A percentile compares a stretch with the other conserved stretches of the same genome.
These are phyloP conservation scores for Drosophila lacicola DNA, from an alignment of 2,888 invertebrate genomes.

Conservation along the genomic window DNA sequence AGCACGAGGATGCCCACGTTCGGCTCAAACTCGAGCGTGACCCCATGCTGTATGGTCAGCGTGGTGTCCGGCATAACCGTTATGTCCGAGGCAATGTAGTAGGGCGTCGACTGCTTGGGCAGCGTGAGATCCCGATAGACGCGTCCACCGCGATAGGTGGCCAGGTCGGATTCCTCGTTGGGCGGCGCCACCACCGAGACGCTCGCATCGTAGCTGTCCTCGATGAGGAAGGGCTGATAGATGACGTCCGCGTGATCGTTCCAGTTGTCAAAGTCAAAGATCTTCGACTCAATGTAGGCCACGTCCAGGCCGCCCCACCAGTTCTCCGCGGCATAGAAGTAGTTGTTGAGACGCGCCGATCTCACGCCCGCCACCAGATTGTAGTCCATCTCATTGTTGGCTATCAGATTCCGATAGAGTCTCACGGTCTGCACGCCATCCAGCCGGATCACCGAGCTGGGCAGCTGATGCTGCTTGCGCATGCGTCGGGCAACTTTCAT, in stretches of 20 bases:
- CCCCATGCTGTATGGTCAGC: slow-evolving; percentile 94
- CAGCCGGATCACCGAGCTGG: slow-evolving; percentile 95
- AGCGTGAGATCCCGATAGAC: slow-evolving; percentile 89
- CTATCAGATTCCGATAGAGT: slow-evolving; percentile 95
- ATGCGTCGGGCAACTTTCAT: slow-evolving; percentile 57
- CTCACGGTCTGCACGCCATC: slow-evolving; percentile 97
- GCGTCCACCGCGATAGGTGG: slow-evolving; percentile 90
- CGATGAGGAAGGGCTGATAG: slow-evolving; percentile 94
- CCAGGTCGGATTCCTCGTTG: slow-evolving; percentile 87
- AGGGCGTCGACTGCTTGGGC: slow-evolving; percentile 89
- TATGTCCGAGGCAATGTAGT: slow-evolving; percentile 93
- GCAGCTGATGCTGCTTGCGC: slow-evolving; percentile 79
- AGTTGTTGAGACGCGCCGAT: slow-evolving; percentile 94
- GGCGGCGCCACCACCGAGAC: slow-evolving; percentile 87
- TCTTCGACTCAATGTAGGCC: slow-evolving; percentile 90
- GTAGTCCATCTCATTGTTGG: slow-evolving; percentile 93
- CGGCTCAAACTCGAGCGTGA: slow-evolving; percentile 96
- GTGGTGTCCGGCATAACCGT: slow-evolving; percentile 98
- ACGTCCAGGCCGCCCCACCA: slow-evolving; percentile 97
- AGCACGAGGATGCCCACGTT: slow-evolving; percentile 98
- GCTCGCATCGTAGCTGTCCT: slow-evolving; percentile 91
- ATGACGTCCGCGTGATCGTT: slow-evolving; percentile 98
- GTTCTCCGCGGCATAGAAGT: slow-evolving; percentile 95
- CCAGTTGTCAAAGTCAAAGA: slow-evolving; percentile 99
- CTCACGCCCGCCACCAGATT: slow-evolving; percentile 96